Evolutionary conservation across 2,797 vertebrate species (phyloP).

Genomic region (Scleropages formosus): DNA sequence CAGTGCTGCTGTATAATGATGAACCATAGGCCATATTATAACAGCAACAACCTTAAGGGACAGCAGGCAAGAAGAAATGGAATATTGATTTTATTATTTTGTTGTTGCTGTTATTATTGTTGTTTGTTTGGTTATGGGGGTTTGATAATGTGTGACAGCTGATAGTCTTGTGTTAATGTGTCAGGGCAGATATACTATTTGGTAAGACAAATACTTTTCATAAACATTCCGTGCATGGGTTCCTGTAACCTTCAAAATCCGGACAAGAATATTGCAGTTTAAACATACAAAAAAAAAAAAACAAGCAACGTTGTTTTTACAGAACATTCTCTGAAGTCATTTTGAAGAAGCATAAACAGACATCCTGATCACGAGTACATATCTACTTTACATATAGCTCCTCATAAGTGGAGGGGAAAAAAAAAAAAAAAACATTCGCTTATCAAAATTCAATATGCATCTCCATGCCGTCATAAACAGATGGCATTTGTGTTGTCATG

Average conservation of each 20-base stretch:
- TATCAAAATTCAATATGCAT: conserved; percentile 42
- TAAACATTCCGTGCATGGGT: not conserved
- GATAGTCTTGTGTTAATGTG: not conserved
- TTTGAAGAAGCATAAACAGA: conserved; percentile 15
- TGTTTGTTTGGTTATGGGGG: not conserved
- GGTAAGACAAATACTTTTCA: no score
- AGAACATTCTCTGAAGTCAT: not conserved
- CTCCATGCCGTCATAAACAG: conserved; percentile 40
- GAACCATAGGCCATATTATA: not conserved
- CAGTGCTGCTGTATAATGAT: not conserved
- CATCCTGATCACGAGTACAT: not conserved
- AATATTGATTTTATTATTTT: not conserved
- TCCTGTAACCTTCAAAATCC: not conserved
- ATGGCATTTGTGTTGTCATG: conserved; percentile 53
- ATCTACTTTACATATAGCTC: conserved; percentile 2
- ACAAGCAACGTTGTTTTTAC: not conserved
- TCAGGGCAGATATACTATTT: no score
- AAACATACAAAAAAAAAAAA: not conserved
- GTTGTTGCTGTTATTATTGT: not conserved
- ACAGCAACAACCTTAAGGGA: not conserved
- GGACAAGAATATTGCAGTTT: not conserved
- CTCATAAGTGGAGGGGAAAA: not conserved
- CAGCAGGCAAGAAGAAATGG: not conserved
- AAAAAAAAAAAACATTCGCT: no score
- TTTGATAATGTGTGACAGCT: not conserved